Base-by-base conservation (phyloP, 2,888 invertebrate species). In the Leptinotarsa peninsularis region DNA sequence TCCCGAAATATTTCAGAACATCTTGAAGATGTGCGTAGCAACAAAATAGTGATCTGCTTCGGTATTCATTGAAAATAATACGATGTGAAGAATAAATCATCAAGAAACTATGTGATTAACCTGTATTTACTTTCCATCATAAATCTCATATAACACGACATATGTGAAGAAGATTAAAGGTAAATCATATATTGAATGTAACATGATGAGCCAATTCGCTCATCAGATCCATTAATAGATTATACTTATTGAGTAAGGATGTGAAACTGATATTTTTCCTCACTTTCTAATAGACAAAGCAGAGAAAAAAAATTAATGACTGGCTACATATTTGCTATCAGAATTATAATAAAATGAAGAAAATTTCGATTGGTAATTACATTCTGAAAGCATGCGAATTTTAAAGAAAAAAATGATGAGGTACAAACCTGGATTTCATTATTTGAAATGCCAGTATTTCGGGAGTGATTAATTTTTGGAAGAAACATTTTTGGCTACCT, bases 41-140 rank as follows among this genome's bases (percentile, higher is more conserved):
- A 54, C 54, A 54, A 18, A 54, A n/a, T 18, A 10, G 67, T 78
- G 73, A 73, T 78, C 71, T 5, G 76, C 77, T 73, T 77, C 71
- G 18, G 76, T 56, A 54, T 54, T 10, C 18, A 54, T 54, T 1
- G 1, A 18, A 54, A 33, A 54, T 5, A 18, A 54, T 54, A 4
- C 18, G 54, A 54, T 54, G 18, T 10, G 7, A 7, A 18, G 54
- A 54, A 54, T 54, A 54, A 54, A 54, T 18, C 18, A 54, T 5
- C 18, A 18, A 43, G 54, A 54, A 54, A 54, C 5, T 54, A 18
- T 18, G 54, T 5, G 54, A 54, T 13, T 7, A n/a, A 23, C 49
- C 23, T 67, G n/a, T 67, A 33, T 27, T 52, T 52, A 67, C 67
- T 67, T 67, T 67, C 49, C 67, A 67, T 13, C 43, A 27, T 67